Evolutionary conservation across 2,113 vertebrate species (phyloP).

Genomic region (Pluvialis apricaria): DNA sequence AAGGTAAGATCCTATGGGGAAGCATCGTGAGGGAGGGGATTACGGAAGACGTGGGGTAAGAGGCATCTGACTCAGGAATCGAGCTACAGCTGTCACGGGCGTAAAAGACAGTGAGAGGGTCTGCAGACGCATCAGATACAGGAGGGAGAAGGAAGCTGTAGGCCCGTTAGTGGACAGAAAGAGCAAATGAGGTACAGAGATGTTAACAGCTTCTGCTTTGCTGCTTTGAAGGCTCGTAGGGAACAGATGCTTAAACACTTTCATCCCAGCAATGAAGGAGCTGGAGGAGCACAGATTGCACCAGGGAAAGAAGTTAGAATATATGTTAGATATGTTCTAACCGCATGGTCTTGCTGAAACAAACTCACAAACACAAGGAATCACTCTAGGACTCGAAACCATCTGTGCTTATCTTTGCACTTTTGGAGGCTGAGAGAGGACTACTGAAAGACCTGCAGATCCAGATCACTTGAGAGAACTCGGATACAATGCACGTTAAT

Average conservation of each 20-base stretch:
- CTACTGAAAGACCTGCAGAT: background rate
- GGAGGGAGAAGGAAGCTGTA: background rate
- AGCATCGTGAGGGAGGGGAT: background rate
- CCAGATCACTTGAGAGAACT: background rate
- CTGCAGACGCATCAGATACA: background rate
- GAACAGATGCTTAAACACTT: background rate
- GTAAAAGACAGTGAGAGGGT: background rate
- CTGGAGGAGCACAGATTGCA: background rate
- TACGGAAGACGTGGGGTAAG: background rate
- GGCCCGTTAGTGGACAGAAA: background rate
- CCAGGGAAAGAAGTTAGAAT: background rate
- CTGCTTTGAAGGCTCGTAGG: background rate
- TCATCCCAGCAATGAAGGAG: background rate
- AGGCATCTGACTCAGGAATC: background rate
- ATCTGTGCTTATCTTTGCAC: background rate
- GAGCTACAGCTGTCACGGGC: background rate
- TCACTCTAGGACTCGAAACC: background rate
- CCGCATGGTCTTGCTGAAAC: background rate
- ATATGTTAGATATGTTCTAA: background rate
- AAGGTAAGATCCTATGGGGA: background rate
- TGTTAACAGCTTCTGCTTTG: background rate
- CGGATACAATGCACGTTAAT: accelerated
- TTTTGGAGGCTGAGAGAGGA: background rate
- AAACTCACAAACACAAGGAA: background rate
- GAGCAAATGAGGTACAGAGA: background rate